These are phyloP conservation scores for Mylabris sibirica DNA, from an alignment of 2,888 invertebrate genomes.

Conservation along the genomic window DNA sequence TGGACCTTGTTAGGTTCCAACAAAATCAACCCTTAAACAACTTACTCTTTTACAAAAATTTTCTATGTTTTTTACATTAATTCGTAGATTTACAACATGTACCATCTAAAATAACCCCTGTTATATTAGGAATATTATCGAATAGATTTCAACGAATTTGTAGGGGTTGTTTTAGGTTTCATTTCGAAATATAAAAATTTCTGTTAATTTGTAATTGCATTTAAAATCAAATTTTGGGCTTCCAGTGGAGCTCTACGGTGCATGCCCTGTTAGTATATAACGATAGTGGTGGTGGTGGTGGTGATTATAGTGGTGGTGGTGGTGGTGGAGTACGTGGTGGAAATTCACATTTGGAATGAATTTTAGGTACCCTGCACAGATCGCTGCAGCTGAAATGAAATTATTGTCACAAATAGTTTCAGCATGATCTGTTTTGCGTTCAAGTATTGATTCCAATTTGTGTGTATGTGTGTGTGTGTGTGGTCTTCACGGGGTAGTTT, in stretches of 20 bases:
- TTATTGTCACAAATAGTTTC: conserved; percentile 10
- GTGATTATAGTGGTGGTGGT: background rate
- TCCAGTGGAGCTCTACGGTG: background rate
- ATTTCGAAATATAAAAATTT: too few species aligned
- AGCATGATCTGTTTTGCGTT: conserved; percentile 7
- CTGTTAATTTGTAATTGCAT: too few species aligned
- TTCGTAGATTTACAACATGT: too few species aligned
- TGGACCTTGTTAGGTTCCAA: background rate
- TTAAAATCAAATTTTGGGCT: background rate
- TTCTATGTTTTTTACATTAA: background rate
- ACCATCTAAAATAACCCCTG: too few species aligned
- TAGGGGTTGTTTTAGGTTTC: too few species aligned
- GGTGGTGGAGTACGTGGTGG: background rate
- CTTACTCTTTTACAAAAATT: background rate
- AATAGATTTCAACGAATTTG: too few species aligned
- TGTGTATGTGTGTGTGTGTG: background rate
- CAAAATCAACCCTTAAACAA: background rate
- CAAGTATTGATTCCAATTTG: background rate
- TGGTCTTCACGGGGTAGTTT: background rate
- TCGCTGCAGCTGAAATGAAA: background rate
- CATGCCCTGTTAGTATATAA: background rate
- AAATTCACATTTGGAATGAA: background rate
- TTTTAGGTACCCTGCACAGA: conserved; percentile 4
- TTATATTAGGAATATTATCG: too few species aligned
- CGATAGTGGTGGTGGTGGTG: background rate